Evolutionary conservation across 2,797 vertebrate species (phyloP), one percentile per base, ranked within the genome.

Genomic region (Poeciliopsis turneri): DNA sequence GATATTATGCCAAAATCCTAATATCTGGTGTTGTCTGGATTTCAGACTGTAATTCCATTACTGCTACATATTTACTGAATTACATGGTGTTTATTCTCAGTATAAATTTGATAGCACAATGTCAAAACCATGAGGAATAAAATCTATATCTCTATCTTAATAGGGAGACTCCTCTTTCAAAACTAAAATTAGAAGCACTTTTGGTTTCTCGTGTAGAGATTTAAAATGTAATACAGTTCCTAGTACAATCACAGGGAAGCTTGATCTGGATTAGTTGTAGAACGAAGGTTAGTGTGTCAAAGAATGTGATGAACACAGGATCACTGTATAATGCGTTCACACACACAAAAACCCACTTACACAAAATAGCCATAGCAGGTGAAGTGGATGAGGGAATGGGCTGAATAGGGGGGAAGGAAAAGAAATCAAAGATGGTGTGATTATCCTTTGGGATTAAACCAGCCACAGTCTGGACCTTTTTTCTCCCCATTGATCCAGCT

Each of bases 221-320:
- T 70, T 55, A 46, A 76, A 73, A 76, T 47, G 57, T 59, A 30
- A 68, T 66, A 15, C 49, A 41, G 84, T 78, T 76, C 68, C 70
- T 47, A 6, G 16, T 69, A 25, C 30, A 80, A 84, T 82, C 59
- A 72, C 13, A 64, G 74, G 39, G 45, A 72, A 74, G 77, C 77
- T 88, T 88, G 59, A 86, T 90, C 76, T 81, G 88, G 90, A 93
- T 91, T 90, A 88, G 43, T 64, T 47, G 55, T 66, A 70, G 43
- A 64, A 81, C 47, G 75, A 80, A 83, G 89, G 88, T 90, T 88
- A 91, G 77, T 85, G 81, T 92, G 91, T 87, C 88, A 87, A 80
- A 72, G 70, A 85, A 86, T 90, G 82, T 84, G 84, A 90, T 87
- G 82, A 86, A 84, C 88, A 85, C 61, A 41, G 88, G 90, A 94